phyloP scores from a whole-genome alignment of 92 coral and sea anemone species.

The Epizoanthus ramosus region DNA sequence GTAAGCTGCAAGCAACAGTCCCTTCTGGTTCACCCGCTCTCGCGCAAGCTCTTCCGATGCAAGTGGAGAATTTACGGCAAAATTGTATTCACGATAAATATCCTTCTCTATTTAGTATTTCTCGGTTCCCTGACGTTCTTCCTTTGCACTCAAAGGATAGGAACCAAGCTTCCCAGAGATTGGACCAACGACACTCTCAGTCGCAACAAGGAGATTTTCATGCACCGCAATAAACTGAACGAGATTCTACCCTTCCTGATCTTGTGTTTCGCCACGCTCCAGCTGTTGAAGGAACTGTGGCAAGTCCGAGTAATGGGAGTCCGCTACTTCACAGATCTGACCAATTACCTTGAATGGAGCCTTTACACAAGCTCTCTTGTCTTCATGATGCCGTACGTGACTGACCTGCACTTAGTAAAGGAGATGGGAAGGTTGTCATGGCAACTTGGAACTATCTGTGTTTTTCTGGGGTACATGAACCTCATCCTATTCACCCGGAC shows the following conservation, averaged over 20 bases:
- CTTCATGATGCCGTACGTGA: constrained; percentile 58
- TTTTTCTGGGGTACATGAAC: constrained; percentile 72
- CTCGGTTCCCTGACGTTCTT: constrained; percentile 53
- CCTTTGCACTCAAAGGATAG: constrained; percentile 50
- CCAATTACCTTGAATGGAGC: constrained; percentile 56
- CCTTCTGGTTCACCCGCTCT: constrained; percentile 68
- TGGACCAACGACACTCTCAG: background rate
- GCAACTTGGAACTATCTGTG: constrained; percentile 69
- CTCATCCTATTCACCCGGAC: constrained; percentile 65
- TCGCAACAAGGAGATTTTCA: background rate
- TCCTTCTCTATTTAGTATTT: constrained; percentile 48
- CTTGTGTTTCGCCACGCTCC: constrained; percentile 46
- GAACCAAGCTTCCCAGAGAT: background rate
- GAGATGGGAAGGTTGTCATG: constrained; percentile 44
- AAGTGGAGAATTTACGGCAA: constrained; percentile 79
- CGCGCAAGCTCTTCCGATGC: constrained; percentile 53
- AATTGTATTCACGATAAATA: constrained; percentile 50
- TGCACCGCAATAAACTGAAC: background rate
- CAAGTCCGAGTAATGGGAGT: constrained; percentile 47
- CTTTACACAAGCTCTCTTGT: constrained; percentile 48
- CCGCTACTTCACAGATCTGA: constrained; percentile 50
- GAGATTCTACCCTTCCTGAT: constrained; percentile 32
- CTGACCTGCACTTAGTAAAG: constrained; percentile 26
- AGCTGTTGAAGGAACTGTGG: constrained; percentile 59
- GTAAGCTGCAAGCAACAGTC: constrained; percentile 56